Conservation (phyloP, 2,888 invertebrate species). For the Drosophila quinaria region DNA sequence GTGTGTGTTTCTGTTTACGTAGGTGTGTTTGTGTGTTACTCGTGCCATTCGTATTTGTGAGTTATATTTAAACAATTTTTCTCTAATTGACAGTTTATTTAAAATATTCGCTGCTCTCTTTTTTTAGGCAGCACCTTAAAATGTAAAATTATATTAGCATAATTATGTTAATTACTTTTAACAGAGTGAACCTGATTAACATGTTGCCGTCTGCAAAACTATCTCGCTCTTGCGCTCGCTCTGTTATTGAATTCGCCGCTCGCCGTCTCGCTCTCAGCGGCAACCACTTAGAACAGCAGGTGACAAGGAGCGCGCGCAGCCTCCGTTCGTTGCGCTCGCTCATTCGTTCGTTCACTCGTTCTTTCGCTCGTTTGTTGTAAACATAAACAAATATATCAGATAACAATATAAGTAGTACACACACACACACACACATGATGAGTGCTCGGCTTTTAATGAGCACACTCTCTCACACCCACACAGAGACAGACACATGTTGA, state of each 20-base stretch:
- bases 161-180: conserved; percentile 33
- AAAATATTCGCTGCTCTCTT: conserved; percentile 8
- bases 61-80: neutral
- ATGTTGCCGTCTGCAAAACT: conserved; percentile 18
- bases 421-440: conserved; percentile 40
- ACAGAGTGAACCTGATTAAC: conserved; percentile 39
- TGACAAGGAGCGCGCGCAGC: conserved; percentile 70
- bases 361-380: conserved; percentile 50
- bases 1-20: conserved; percentile 15
- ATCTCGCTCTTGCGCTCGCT: conserved; percentile 27
- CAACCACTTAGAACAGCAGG: conserved; percentile 66
- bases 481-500: conserved; percentile 28
- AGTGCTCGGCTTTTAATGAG: conserved; percentile 54
- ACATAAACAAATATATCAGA: conserved; percentile 67
- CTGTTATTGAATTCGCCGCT: conserved; percentile 20
- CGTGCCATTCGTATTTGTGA: conserved; percentile 27
- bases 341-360: conserved; percentile 55
- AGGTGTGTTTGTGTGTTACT: conserved; percentile 30
- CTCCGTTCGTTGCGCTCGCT: conserved; percentile 67
- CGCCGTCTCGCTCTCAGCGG: conserved; percentile 52
- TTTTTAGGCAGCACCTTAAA: conserved; percentile 14
- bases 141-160: conserved; percentile 19
- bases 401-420: conserved; percentile 61
- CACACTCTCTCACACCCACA: conserved; percentile 47
- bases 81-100: conserved; percentile 28